A percentile compares a stretch with the other conserved stretches of the same genome.
These are phyloP conservation scores for Coracias cyanogaster DNA, from an alignment of 2,797 vertebrate genomes.

Conservation along the genomic window DNA sequence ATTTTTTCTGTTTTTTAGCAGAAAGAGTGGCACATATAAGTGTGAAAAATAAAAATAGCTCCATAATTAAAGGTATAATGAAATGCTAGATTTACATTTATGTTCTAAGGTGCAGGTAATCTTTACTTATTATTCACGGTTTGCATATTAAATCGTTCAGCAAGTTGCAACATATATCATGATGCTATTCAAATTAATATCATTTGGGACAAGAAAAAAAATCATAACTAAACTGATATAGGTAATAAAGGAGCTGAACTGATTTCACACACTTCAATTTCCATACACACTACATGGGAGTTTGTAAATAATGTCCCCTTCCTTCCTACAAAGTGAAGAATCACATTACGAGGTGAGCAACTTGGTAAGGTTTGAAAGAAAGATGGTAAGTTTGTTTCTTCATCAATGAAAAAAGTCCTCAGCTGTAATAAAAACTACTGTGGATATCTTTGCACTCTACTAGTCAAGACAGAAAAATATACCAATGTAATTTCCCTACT, in stretches of 20 bases:
- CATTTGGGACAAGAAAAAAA: not conserved
- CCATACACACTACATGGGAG: not conserved
- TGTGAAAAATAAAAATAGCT: constrained; percentile 17
- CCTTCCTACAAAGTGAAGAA: not conserved
- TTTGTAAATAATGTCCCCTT: not conserved
- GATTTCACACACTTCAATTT: not conserved
- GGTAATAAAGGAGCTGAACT: not conserved
- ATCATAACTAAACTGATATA: not conserved
- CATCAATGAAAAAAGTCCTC: not conserved
- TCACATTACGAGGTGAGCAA: not conserved
- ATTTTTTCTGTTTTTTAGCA: not conserved
- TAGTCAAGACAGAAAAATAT: not conserved
- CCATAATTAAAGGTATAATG: not conserved
- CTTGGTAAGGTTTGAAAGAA: not conserved
- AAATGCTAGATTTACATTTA: not conserved
- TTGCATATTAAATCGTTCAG: not conserved
- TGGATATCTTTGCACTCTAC: not conserved
- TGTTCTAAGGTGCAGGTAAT: not conserved
- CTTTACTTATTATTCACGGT: not conserved
- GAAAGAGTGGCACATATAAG: not conserved
- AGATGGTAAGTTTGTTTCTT: not conserved
- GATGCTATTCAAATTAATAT: not conserved
- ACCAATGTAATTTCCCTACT: not conserved
- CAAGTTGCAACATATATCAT: not conserved
- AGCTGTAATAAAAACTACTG: not conserved